These are phyloP conservation scores for Seriola quinqueradiata DNA, from an alignment of 2,113 vertebrate genomes.

Conservation along the genomic window DNA sequence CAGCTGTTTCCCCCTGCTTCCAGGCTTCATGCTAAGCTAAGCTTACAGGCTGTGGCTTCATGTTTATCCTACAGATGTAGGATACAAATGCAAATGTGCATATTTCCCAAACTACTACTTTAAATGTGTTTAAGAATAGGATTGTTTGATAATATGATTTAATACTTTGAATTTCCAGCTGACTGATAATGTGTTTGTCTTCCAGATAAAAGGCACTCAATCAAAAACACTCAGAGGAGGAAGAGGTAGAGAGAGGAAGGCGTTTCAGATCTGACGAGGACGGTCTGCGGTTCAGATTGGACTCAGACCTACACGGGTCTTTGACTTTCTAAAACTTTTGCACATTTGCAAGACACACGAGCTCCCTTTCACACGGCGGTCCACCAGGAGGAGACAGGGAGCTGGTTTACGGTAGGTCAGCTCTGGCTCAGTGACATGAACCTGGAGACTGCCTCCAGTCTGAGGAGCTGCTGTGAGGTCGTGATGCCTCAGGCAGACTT, in stretches of 20 bases:
- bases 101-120: background rate
- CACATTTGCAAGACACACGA: constrained; percentile 58
- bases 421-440: background rate
- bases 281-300: constrained; percentile 2
- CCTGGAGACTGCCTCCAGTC: background rate
- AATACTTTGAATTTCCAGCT: background rate
- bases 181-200: background rate
- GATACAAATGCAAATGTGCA: no score
- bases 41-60: background rate
- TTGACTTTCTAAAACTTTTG: constrained; percentile 56
- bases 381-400: constrained; percentile 36
- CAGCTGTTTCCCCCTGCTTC: no score
- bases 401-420: background rate
- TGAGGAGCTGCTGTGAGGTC: background rate
- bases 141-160: background rate
- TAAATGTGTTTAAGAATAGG: background rate
- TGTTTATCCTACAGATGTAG: no score
- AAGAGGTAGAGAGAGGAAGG: constrained; percentile 1
- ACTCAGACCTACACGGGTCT: constrained; percentile 35
- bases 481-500: background rate
- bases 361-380: constrained; percentile 28
- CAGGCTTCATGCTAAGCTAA: background rate
- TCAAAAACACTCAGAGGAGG: constrained; percentile 50
- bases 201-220: constrained; percentile 45
- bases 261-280: constrained; percentile 18